Evolutionary conservation across 2,888 invertebrate species (phyloP).

Genomic region (Ferrisia virgata): DNA sequence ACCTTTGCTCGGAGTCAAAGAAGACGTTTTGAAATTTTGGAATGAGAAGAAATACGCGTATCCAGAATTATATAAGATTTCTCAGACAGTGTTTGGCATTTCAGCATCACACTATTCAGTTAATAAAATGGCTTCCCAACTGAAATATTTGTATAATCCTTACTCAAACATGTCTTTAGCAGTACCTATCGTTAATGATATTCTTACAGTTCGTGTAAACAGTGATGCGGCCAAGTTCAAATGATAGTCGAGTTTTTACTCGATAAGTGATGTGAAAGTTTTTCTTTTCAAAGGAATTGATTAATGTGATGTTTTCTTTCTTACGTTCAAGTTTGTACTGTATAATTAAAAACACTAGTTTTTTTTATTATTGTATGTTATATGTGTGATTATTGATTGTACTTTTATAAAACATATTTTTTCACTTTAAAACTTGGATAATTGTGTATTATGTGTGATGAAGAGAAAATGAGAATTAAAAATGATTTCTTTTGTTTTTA

Average conservation of each 20-base stretch:
- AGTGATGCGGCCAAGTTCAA: not conserved
- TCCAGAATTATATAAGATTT: not conserved
- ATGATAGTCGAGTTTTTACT: not conserved
- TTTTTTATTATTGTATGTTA: too few relatives aligned
- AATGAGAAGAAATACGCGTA: not conserved
- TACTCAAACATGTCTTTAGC: not conserved
- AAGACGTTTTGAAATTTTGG: not conserved
- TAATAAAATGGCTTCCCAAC: not conserved
- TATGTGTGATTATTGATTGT: too few relatives aligned
- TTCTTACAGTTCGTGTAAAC: not conserved
- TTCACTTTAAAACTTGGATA: too few relatives aligned
- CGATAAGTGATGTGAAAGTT: not conserved
- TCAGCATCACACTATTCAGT: not conserved
- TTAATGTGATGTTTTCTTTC: too few relatives aligned
- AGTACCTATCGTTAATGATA: not conserved
- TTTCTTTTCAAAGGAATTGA: not conserved
- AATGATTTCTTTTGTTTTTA: too few relatives aligned
- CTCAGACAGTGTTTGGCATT: not conserved
- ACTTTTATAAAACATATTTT: too few relatives aligned
- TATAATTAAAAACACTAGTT: too few relatives aligned
- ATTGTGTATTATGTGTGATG: too few relatives aligned
- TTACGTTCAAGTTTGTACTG: too few relatives aligned
- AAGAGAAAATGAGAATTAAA: too few relatives aligned
- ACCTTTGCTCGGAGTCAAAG: not conserved
- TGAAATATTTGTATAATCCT: not conserved